Conservation (phyloP, 2,797 vertebrate genomes). For the Gallinago nigripennis region DNA sequence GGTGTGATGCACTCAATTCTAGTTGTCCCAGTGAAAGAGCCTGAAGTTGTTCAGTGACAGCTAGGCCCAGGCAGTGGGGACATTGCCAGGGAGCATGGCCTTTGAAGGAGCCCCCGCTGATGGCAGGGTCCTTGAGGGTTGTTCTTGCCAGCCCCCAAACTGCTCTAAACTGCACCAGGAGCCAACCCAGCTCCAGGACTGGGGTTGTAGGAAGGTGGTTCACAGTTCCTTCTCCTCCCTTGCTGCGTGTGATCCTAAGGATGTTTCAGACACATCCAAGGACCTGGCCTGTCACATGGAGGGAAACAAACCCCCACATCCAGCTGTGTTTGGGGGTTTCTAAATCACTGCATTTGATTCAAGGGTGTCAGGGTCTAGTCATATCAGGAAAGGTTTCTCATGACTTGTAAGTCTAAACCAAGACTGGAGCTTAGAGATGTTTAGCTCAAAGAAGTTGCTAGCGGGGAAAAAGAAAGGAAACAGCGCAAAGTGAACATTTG, state of each 20-base stretch:
- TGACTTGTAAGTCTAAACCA: neutral
- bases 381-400: neutral
- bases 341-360: neutral
- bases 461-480: neutral
- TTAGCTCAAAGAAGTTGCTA: neutral
- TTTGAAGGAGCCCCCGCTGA: neutral
- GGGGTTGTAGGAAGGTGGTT: neutral
- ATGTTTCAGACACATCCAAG: neutral
- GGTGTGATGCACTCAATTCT: neutral
- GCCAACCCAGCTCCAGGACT: neutral
- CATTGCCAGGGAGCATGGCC: neutral
- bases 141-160: neutral
- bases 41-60: neutral
- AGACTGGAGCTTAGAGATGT: neutral
- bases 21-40: neutral
- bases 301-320: neutral
- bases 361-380: neutral
- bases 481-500: accelerated
- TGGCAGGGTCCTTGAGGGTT: neutral
- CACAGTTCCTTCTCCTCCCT: neutral
- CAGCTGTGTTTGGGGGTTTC: neutral
- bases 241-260: neutral
- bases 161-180: neutral
- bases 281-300: neutral
- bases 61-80: neutral